Base-by-base conservation (phyloP, 2,888 invertebrate genomes). In the Chrysomela aeneicollis region DNA sequence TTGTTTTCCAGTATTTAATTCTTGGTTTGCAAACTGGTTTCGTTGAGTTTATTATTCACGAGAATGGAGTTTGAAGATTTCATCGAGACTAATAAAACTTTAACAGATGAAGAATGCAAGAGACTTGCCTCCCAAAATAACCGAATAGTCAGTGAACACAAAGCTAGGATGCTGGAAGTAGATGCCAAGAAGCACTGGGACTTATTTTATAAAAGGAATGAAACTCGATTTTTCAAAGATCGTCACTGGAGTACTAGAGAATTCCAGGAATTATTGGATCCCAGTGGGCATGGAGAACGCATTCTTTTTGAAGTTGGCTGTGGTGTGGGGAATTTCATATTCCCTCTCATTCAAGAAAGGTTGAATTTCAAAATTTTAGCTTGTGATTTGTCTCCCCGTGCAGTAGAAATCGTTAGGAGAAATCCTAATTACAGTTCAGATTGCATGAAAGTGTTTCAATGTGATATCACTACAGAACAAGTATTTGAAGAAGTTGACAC, bases 191-290 rank as follows among this genome's bases (percentile, higher is more conserved):
- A 92, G 67, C 89, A 97, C 78, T 98, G 98, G 98, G 98, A 98
- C 82, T 84, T 96, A 59, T 98, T 98, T 82, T 98, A 98, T 81
- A 97, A 97, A 82, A 85, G 97, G 65, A 98, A 98, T 79, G 93
- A 94, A 75, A 93, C 91, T 0, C 89, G 93, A 74, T 98, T 98
- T 82, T 98, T 97, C 79, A 94, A 94, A 82, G 96, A 98, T 82
- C 87, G 98, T 15, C 95, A 96, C 79, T 98, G 99, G 99, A 98
- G 97, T 0, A 93, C 92, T 66, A 86, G 95, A 77, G 99, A 99
- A 85, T 97, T 99, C 84, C 85, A 89, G 46, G 77, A 77, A 63
- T 70, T 78, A 12, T 57, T 77, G 10, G 64, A 63, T 9, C 68
- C 72, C 4, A 83, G 83, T 47, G 84, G 85, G 1, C 85, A 37